A percentile compares a stretch with the other conserved stretches of the same genome.
These are phyloP conservation scores for Parnassius apollo DNA, from an alignment of 2,888 invertebrate species.

Conservation along the genomic window DNA sequence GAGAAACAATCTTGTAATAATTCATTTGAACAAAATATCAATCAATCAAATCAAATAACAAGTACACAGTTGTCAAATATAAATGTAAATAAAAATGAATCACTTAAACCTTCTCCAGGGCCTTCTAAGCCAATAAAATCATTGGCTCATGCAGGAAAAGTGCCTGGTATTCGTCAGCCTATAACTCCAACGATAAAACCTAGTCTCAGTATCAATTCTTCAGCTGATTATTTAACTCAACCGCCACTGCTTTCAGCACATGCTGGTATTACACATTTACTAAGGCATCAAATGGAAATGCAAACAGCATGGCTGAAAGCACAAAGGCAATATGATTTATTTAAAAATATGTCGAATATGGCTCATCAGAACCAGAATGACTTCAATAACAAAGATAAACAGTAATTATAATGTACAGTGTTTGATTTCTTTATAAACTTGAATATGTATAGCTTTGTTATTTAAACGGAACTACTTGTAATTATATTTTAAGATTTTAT, in stretches of 20 bases:
- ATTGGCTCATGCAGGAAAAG: slow-evolving; percentile 51
- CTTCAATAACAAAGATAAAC: slow-evolving; percentile 66
- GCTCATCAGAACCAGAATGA: slow-evolving; percentile 64
- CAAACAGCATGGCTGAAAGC: slow-evolving; percentile 67
- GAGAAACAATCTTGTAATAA: slow-evolving; percentile 62
- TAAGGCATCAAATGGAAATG: slow-evolving; percentile 69
- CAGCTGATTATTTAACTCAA: slow-evolving; percentile 55
- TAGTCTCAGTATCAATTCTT: slow-evolving; percentile 48
- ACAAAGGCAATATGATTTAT: slow-evolving; percentile 63
- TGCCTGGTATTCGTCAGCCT: slow-evolving; percentile 58
- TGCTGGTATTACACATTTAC: slow-evolving; percentile 44
- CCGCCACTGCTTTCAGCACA: slow-evolving; percentile 55
- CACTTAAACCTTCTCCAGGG: slow-evolving; percentile 55
- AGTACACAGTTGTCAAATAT: slow-evolving; percentile 63
- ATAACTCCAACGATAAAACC: slow-evolving; percentile 52
- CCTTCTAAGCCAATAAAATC: slow-evolving; percentile 64
- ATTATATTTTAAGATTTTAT: slow-evolving; percentile 22
- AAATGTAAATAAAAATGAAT: slow-evolving; percentile 54
- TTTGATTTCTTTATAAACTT: slow-evolving; percentile 12
- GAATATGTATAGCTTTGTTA: slow-evolving; percentile 2
- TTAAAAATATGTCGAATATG: slow-evolving; percentile 68
- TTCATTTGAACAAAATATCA: slow-evolving; percentile 53
- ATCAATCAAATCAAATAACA: slow-evolving; percentile 69
- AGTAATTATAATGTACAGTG: slow-evolving; percentile 34
- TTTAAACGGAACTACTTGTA: slow-evolving; percentile 27